These are phyloP conservation scores for Melierax canorus DNA, from an alignment of 2,113 vertebrate species.

Conservation along the genomic window DNA sequence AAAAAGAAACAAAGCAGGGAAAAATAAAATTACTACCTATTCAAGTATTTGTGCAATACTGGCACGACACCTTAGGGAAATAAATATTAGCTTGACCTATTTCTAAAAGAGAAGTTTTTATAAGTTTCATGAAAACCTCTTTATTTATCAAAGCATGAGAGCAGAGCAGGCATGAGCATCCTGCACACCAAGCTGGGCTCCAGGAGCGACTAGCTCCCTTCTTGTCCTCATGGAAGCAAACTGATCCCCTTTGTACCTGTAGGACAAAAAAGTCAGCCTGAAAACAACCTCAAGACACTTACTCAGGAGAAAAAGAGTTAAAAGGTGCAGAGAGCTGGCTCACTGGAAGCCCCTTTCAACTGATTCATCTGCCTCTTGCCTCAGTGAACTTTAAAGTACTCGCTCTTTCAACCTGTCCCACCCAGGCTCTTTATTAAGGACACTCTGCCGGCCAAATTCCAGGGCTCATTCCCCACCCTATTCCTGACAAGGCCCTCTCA, in stretches of 20 bases:
- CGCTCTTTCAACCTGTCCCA: neutral
- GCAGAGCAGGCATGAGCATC: neutral
- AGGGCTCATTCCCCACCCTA: neutral
- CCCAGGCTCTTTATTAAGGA: neutral
- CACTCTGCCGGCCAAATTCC: neutral
- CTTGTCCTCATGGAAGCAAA: neutral
- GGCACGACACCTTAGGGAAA: neutral
- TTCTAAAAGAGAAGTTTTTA: neutral
- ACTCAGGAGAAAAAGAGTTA: neutral
- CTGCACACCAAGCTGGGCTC: accelerated
- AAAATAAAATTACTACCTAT: neutral
- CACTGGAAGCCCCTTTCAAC: neutral
- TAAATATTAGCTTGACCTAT: conserved; percentile 20
- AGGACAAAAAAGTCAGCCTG: neutral
- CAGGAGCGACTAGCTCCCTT: neutral
- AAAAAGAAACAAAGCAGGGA: neutral
- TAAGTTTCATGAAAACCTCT: conserved; percentile 1
- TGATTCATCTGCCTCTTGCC: neutral
- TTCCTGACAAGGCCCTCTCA: neutral
- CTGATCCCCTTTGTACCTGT: neutral
- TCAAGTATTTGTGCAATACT: neutral
- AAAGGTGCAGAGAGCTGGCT: neutral
- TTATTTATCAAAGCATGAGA: neutral
- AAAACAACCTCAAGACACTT: neutral
- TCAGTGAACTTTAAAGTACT: neutral